These are phyloP conservation scores for Amazona vittata DNA, from an alignment of 2,113 vertebrate species.

Conservation along the genomic window DNA sequence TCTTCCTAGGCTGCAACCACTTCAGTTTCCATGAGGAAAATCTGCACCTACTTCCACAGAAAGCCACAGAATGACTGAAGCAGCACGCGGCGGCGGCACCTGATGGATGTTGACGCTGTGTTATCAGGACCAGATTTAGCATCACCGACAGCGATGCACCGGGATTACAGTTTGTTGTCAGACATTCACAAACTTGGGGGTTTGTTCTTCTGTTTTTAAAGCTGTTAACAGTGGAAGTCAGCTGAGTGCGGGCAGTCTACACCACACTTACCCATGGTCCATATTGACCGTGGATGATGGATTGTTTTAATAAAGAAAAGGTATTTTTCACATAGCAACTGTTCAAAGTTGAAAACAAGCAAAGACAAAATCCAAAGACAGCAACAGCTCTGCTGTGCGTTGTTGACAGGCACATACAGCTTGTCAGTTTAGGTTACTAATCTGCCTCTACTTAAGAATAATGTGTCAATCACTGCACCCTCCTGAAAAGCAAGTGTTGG, in stretches of 20 bases:
- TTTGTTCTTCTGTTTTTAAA: slow-evolving; percentile 31
- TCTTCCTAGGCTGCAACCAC: slow-evolving; percentile 74
- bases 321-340: background rate
- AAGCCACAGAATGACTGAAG: slow-evolving; percentile 74
- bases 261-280: background rate
- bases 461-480: background rate
- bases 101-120: background rate
- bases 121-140: background rate
- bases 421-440: background rate
- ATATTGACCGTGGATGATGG: background rate
- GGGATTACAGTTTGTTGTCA: background rate
- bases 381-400: background rate
- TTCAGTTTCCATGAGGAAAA: slow-evolving; percentile 89
- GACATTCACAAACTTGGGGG: background rate
- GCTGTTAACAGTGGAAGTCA: slow-evolving; percentile 6
- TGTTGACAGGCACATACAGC: background rate
- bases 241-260: background rate
- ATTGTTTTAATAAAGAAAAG: background rate
- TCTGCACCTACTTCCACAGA: slow-evolving; percentile 89
- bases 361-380: background rate
- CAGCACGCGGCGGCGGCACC: background rate
- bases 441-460: background rate
- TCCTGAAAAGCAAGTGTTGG: background rate
- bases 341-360: background rate
- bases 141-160: background rate